These are phyloP conservation scores for Pseudomugil gertrudae DNA, from an alignment of 2,797 vertebrate species.

Conservation along the genomic window DNA sequence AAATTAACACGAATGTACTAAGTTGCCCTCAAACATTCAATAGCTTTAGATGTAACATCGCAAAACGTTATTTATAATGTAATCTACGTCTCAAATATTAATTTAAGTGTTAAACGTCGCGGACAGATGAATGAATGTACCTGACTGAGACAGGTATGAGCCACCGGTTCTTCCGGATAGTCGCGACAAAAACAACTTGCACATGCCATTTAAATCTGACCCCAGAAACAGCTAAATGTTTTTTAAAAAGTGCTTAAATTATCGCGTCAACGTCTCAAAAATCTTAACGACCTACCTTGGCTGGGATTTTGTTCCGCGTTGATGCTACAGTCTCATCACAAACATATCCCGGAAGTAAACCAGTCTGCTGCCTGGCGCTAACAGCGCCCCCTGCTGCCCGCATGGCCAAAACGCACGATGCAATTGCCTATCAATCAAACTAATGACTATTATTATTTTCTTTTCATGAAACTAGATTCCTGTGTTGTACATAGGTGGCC, in stretches of 20 bases:
- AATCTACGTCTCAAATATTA: accelerated
- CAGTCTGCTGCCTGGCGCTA: neutral
- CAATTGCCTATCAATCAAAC: neutral
- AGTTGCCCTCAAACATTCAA: neutral
- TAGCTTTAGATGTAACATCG: no score
- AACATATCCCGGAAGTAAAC: conserved; percentile 55
- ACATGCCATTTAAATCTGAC: accelerated
- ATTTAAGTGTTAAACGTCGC: neutral
- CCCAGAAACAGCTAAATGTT: neutral
- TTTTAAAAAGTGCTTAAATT: accelerated
- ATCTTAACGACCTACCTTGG: conserved; percentile 17
- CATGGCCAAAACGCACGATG: neutral
- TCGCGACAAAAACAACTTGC: neutral
- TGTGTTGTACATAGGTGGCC: conserved; percentile 14
- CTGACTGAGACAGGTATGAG: neutral
- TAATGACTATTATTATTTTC: neutral
- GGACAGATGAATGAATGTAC: neutral
- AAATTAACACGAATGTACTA: neutral
- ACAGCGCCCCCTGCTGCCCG: conserved; percentile 42
- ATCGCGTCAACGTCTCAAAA: accelerated
- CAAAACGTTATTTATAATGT: neutral
- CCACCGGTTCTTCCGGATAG: conserved; percentile 8
- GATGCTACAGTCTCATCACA: neutral
- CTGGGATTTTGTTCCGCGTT: neutral
- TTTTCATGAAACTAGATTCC: conserved; percentile 14